phyloP scores from a whole-genome alignment of 2,113 vertebrate genomes.

The Grantiella picta region DNA sequence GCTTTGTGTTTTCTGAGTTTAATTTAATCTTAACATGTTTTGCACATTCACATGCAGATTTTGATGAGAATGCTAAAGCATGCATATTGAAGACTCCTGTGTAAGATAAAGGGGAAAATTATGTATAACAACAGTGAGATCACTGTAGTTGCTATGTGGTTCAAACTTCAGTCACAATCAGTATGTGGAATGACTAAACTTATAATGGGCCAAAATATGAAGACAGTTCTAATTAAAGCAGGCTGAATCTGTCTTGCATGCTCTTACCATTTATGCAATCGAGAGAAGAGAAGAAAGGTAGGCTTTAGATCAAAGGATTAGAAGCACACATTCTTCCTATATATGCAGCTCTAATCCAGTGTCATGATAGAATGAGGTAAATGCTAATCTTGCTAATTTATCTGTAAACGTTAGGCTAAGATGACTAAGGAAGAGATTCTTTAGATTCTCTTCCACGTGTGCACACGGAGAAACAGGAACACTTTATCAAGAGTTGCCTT shows the following conservation, averaged over 20 bases:
- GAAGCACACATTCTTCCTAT: background rate
- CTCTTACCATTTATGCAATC: background rate
- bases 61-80: background rate
- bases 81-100: background rate
- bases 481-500: background rate
- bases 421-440: background rate
- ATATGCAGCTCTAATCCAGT: conserved; percentile 7
- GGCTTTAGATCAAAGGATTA: conserved; percentile 15
- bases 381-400: background rate
- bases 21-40: background rate
- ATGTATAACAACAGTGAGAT: background rate
- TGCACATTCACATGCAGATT: background rate
- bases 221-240: background rate
- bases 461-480: background rate
- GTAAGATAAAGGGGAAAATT: background rate
- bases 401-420: background rate
- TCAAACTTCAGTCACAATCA: background rate
- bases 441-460: background rate
- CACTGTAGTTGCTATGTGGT: background rate
- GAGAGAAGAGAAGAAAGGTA: background rate
- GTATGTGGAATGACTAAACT: background rate
- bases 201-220: background rate
- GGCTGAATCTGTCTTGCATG: background rate
- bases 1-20: background rate
- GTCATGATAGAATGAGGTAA: background rate